Evolutionary conservation across 35 echinoderm and acorn worm species (phyloP).

Genomic region (Ophiothrix spiculata): DNA sequence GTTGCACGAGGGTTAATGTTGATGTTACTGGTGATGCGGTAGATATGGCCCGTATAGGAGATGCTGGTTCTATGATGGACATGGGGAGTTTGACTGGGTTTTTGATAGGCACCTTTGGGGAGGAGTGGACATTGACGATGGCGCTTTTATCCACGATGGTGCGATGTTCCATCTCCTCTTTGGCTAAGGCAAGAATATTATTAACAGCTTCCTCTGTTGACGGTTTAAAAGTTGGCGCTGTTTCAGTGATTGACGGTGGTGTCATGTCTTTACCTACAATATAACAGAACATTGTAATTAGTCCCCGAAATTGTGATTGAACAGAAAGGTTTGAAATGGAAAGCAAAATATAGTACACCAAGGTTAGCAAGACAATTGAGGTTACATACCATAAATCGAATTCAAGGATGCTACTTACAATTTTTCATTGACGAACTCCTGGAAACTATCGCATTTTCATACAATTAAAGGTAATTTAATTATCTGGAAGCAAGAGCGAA

Average conservation of each 20-base stretch:
- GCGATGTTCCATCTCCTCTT: constrained; percentile 76
- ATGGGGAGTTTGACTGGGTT: no score
- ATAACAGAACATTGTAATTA: background rate
- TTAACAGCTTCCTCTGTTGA: constrained; percentile 86
- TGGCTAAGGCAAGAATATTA: constrained; percentile 83
- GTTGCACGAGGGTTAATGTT: background rate
- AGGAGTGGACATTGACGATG: background rate
- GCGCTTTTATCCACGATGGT: background rate
- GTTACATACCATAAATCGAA: no score
- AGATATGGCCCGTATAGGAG: background rate
- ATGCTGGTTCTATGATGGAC: no score
- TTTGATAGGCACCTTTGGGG: no score
- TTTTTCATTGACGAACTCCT: no score
- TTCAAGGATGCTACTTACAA: background rate
- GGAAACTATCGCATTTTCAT: no score
- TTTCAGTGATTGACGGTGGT: constrained; percentile 28
- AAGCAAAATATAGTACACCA: background rate
- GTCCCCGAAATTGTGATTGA: background rate
- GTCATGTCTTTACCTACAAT: constrained; percentile 60
- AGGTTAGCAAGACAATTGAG: no score
- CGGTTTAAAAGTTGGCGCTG: constrained; percentile 41
- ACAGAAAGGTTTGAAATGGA: background rate
- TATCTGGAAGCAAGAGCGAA: no score
- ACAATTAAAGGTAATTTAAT: no score
- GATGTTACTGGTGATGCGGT: background rate